These are phyloP conservation scores for Hydractinia echinata DNA, from an alignment of 30 jellyfish, hydroid and myxozoan genomes.

Conservation along the genomic window DNA sequence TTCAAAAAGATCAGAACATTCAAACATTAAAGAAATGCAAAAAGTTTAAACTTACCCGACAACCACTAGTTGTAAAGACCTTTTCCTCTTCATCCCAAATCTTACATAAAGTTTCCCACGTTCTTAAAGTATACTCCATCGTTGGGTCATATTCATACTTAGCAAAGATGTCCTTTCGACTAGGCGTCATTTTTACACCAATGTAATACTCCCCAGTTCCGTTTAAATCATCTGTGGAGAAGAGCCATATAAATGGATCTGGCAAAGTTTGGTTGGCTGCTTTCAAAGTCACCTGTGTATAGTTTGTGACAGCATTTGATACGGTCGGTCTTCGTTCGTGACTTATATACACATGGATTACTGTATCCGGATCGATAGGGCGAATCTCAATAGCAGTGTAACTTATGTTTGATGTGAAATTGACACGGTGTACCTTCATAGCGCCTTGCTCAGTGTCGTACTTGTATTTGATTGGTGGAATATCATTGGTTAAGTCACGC, in stretches of 20 bases:
- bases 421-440: constrained; percentile 68
- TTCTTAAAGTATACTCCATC: constrained; percentile 60
- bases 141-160: constrained; percentile 54
- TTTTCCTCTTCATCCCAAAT: constrained; percentile 83
- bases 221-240: constrained; percentile 43
- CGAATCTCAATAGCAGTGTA: constrained; percentile 70
- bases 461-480: constrained; percentile 42
- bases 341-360: constrained; percentile 27
- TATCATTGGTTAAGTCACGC: constrained; percentile 54
- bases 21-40: too few relatives aligned
- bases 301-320: constrained; percentile 32
- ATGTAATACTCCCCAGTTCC: constrained; percentile 79
- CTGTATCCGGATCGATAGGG: constrained; percentile 58
- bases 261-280: constrained; percentile 56
- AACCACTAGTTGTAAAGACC: constrained; percentile 60
- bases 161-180: constrained; percentile 41
- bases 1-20: too few relatives aligned
- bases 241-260: constrained; percentile 55
- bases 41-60: constrained; percentile 46
- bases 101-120: constrained; percentile 74
- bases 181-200: constrained; percentile 50
- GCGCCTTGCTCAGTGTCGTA: constrained; percentile 36
- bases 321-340: constrained; percentile 63
- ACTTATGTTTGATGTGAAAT: constrained; percentile 50
- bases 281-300: constrained; percentile 52